Evolutionary conservation across 2,888 invertebrate species (phyloP), one percentile per base, ranked within the genome.

Genomic region (Leptinotarsa peninsularis): DNA sequence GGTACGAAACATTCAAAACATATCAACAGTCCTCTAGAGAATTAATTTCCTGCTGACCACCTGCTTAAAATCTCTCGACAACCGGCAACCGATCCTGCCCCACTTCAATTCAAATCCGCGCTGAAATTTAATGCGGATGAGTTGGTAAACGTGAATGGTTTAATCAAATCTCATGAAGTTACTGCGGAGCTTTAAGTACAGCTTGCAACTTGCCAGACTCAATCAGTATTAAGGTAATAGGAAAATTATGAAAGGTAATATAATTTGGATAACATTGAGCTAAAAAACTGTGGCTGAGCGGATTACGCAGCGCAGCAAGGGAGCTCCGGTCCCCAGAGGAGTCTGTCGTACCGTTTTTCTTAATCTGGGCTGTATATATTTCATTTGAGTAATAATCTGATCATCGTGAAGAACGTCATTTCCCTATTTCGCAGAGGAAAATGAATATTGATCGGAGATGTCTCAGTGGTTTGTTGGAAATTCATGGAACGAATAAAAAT

Each of bases 221-320:
- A 80, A 79, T 80, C 77, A 79, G 80, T 73, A 78, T 78, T 76
- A 78, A 76, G 76, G 80, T 80, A 77, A 81, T 81, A 79, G 78
- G 80, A 81, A 76, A 73, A 82, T 82, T 81, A 78, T 79, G 78
- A 81, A 82, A 82, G 81, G 83, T 83, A 83, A 83, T 83, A 84
- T 84, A 85, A 85, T 84, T 84, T 85, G 78, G 82, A 81, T 80
- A 82, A 81, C 79, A 80, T 80, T 81, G 83, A 85, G 82, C 83
- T 83, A 83, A 84, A 84, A 84, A 85, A 85, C 82, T 84, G 84
- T 83, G 79, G 80, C 78, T 82, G 84, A 84, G 82, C 78, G 84
- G 83, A 84, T 85, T 85, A 84, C 76, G 79, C 75, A 80, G 78
- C 71, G 70, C 79, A 75, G 81, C 79, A 79, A 82, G 84, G 83